Evolutionary conservation across 2,888 invertebrate species (phyloP).

Genomic region (Acanthococcus lagerstroemiae): DNA sequence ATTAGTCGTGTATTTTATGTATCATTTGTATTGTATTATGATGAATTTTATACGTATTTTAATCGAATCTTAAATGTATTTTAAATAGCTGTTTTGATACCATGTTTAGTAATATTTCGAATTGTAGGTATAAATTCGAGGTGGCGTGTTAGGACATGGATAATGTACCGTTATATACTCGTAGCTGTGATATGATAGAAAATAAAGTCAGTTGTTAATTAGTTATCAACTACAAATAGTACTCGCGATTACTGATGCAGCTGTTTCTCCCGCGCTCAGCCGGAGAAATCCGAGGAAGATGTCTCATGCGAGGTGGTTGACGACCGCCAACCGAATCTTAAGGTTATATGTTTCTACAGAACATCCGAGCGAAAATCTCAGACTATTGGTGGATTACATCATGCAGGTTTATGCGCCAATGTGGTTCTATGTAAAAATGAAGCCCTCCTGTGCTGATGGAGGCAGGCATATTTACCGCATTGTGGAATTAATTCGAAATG

Average conservation of each 20-base stretch:
- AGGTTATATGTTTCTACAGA: constrained; percentile 34
- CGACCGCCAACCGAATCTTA: constrained; percentile 35
- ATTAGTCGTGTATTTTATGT: too few relatives aligned
- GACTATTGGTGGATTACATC: constrained; percentile 30
- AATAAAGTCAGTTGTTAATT: too few relatives aligned
- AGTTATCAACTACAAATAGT: too few relatives aligned
- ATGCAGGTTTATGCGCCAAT: constrained; percentile 35
- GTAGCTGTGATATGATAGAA: too few relatives aligned
- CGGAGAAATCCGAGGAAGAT: constrained; percentile 34
- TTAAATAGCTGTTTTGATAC: too few relatives aligned
- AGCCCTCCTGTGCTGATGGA: background rate
- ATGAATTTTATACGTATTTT: too few relatives aligned
- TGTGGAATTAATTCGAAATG: background rate
- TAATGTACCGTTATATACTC: too few relatives aligned
- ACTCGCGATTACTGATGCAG: constrained; percentile 30
- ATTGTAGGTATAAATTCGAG: too few relatives aligned
- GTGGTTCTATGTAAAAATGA: constrained; percentile 34
- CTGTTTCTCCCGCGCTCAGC: constrained; percentile 15
- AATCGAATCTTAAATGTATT: too few relatives aligned
- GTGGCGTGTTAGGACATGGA: too few relatives aligned
- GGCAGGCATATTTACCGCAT: background rate
- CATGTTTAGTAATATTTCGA: too few relatives aligned
- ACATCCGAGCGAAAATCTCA: constrained; percentile 30
- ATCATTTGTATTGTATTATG: too few relatives aligned
- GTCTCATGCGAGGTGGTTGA: constrained; percentile 35